Evolutionary conservation across 1,140 invertebrate genomes (phyloP).

Genomic region (Rhagoletis pomonella): DNA sequence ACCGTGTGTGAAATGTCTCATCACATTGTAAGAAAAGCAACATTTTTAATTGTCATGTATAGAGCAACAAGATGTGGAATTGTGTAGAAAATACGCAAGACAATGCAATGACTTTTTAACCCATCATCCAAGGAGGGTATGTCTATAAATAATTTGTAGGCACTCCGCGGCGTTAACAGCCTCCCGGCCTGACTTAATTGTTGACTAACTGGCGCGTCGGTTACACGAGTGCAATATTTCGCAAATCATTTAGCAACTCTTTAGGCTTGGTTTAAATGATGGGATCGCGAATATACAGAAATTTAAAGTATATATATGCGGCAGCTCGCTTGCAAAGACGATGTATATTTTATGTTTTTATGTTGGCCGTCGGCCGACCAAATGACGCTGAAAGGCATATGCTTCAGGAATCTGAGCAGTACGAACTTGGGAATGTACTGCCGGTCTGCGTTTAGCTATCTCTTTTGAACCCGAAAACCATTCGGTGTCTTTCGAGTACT

Average conservation of each 20-base stretch:
- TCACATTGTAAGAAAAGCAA: background rate
- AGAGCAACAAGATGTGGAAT: background rate
- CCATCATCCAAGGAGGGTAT: background rate
- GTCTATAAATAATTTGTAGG: background rate
- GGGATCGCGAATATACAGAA: too few relatives aligned
- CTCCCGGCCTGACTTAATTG: background rate
- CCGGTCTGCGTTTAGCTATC: too few relatives aligned
- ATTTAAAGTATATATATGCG: too few relatives aligned
- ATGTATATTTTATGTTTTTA: too few relatives aligned
- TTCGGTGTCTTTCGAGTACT: too few relatives aligned
- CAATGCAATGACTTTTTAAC: slow-evolving; percentile 2
- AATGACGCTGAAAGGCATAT: too few relatives aligned
- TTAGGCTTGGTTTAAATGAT: background rate
- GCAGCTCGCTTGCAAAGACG: too few relatives aligned
- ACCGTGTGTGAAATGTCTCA: background rate
- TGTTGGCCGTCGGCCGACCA: too few relatives aligned
- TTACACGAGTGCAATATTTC: slow-evolving; percentile 17
- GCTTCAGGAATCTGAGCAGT: too few relatives aligned
- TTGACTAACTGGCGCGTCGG: background rate
- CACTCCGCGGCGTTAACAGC: background rate
- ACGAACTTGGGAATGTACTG: too few relatives aligned
- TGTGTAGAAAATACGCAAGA: background rate
- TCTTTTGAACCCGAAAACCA: too few relatives aligned
- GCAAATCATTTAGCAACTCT: background rate
- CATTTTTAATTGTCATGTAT: background rate